These are phyloP conservation scores for Mastacembelus armatus DNA, from an alignment of 2,797 vertebrate genomes.

Conservation along the genomic window DNA sequence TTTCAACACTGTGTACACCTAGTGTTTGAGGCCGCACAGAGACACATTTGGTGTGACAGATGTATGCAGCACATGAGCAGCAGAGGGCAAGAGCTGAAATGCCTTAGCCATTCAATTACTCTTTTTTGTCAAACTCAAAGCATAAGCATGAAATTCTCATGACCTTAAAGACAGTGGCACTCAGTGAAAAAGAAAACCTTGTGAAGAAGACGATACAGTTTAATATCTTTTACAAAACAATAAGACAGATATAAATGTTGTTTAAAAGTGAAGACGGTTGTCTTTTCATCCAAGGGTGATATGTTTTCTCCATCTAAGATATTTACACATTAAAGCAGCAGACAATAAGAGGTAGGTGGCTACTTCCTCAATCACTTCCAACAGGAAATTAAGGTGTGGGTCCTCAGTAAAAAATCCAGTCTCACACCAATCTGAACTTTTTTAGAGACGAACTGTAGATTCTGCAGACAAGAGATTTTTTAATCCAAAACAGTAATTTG, in stretches of 20 bases:
- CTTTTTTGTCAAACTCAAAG: conserved; percentile 59
- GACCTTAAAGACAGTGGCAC: conserved; percentile 21
- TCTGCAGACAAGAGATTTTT: conserved; percentile 21
- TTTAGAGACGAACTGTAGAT: conserved; percentile 46
- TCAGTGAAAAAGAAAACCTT: not conserved
- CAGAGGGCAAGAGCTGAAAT: conserved; percentile 63
- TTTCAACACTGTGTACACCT: conserved; percentile 74
- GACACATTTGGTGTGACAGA: conserved; percentile 79
- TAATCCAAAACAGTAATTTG: conserved; percentile 12
- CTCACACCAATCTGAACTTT: conserved; percentile 74
- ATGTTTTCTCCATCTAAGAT: conserved; percentile 73
- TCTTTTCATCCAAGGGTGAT: conserved; percentile 57
- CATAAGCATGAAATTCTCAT: conserved; percentile 32
- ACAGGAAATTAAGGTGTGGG: conserved; percentile 83
- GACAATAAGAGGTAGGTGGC: conserved; percentile 83
- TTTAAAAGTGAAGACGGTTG: conserved; percentile 24
- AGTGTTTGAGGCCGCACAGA: conserved; percentile 67
- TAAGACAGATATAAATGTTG: conserved; percentile 20
- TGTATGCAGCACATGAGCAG: conserved; percentile 68
- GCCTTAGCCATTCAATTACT: conserved; percentile 52
- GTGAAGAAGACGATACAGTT: not conserved
- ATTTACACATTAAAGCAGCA: conserved; percentile 77
- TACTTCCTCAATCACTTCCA: conserved; percentile 84
- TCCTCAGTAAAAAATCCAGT: conserved; percentile 67
- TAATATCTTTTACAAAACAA: conserved; percentile 6